phyloP scores from a whole-genome alignment of 2,113 vertebrate genomes.

The Ophthalmolycus amberensis region DNA sequence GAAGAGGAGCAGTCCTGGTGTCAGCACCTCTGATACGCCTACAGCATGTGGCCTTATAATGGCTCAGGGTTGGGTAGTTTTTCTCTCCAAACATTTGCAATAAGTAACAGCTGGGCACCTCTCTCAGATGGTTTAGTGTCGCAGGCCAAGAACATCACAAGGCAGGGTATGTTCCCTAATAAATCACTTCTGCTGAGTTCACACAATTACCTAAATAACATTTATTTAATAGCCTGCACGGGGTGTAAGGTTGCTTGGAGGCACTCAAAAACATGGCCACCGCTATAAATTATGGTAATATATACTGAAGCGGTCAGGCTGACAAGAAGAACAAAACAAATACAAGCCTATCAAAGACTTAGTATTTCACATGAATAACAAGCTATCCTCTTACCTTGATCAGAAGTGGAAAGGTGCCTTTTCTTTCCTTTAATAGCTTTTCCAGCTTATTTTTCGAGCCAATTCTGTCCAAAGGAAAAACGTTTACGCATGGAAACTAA shows the following conservation, averaged over 20 bases:
- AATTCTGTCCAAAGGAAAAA: slow-evolving; percentile 51
- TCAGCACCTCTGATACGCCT: background rate
- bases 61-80: background rate
- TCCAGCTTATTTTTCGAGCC: slow-evolving; percentile 56
- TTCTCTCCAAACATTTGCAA: slow-evolving; percentile 13
- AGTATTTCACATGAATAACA: background rate
- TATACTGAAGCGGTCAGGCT: background rate
- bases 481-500: background rate
- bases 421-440: slow-evolving; percentile 62
- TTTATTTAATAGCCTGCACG: slow-evolving; percentile 59
- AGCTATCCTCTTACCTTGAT: slow-evolving; percentile 65
- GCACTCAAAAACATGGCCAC: slow-evolving; percentile 20
- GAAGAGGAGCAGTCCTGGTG: slow-evolving; percentile 9
- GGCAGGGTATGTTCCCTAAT: slow-evolving; percentile 59
- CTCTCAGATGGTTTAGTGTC: slow-evolving; percentile 23
- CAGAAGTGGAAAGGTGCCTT: slow-evolving; percentile 66
- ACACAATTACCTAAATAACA: slow-evolving; percentile 62
- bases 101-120: slow-evolving; percentile 25
- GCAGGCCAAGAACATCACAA: slow-evolving; percentile 48
- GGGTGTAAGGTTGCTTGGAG: slow-evolving; percentile 50
- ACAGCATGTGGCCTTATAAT: background rate
- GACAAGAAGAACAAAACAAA: background rate
- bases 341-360: background rate
- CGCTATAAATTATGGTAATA: slow-evolving; percentile 17
- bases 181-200: slow-evolving; percentile 67